Evolutionary conservation across 37 sponge, comb jelly and placozoan species (phyloP).

Genomic region (Chondrosia reniformis): DNA sequence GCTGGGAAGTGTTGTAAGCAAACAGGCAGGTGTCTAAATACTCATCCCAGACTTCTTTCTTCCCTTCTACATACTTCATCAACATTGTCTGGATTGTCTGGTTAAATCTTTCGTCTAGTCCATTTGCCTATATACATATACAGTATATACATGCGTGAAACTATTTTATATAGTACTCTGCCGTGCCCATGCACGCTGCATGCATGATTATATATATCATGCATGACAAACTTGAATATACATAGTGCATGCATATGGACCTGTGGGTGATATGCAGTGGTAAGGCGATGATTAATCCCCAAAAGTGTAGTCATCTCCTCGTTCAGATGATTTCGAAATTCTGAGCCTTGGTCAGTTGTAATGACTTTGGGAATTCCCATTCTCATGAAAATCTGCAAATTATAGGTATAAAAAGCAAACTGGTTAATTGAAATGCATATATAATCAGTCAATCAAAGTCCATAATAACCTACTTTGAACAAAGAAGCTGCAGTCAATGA

Average conservation of each 20-base stretch:
- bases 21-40: neutral
- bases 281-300: neutral
- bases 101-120: neutral
- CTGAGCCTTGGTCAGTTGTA: neutral
- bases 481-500: conserved; percentile 22
- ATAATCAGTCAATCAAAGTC: neutral
- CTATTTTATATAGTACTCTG: too few relatives aligned
- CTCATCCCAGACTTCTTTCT: neutral
- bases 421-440: neutral
- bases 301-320: neutral
- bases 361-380: neutral
- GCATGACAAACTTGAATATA: neutral
- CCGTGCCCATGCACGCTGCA: too few relatives aligned
- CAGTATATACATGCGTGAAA: too few relatives aligned
- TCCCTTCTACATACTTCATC: neutral
- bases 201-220: neutral
- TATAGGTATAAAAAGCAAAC: too few relatives aligned
- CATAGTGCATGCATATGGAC: too few relatives aligned
- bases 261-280: conserved; percentile 13
- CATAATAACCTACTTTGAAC: conserved; percentile 12
- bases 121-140: neutral
- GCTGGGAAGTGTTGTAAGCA: neutral
- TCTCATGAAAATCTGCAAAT: neutral
- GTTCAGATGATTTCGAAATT: neutral
- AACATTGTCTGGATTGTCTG: neutral